These are phyloP conservation scores for Dromococcyx pavoninus DNA, from an alignment of 2,797 vertebrate species.

Conservation along the genomic window DNA sequence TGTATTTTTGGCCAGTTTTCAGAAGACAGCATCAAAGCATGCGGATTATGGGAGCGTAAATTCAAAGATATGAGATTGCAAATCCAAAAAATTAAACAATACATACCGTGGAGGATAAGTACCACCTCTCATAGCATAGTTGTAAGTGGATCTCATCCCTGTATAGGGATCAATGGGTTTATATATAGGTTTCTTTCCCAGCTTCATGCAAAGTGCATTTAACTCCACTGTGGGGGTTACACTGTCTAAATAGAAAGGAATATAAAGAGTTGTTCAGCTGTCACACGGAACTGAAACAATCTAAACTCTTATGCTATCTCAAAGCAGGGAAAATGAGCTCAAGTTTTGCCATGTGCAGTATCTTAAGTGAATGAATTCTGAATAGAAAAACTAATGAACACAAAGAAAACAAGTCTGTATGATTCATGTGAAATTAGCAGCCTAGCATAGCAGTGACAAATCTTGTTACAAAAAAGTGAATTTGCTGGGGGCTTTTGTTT, in stretches of 20 bases:
- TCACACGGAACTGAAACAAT: background rate
- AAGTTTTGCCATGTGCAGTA: background rate
- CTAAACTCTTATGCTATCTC: background rate
- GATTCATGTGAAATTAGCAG: background rate
- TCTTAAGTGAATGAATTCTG: background rate
- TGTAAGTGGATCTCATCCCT: slow-evolving; percentile 93
- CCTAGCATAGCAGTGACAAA: background rate
- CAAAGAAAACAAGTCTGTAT: background rate
- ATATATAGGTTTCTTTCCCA: slow-evolving; percentile 95
- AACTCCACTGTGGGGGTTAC: slow-evolving; percentile 93
- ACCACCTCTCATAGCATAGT: slow-evolving; percentile 87
- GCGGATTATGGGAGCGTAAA: background rate
- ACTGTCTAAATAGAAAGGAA: slow-evolving; percentile 78
- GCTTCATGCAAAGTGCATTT: slow-evolving; percentile 96
- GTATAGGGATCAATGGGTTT: slow-evolving; percentile 94
- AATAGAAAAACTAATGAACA: background rate
- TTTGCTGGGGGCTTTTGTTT: background rate
- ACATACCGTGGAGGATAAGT: slow-evolving; percentile 81
- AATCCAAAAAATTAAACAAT: background rate
- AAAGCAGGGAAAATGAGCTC: background rate
- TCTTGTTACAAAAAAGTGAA: background rate
- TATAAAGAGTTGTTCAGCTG: background rate
- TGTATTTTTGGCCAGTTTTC: background rate
- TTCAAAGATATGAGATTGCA: background rate
- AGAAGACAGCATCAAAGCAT: background rate